These are phyloP conservation scores for Actinemys pallida DNA, from an alignment of 2,113 vertebrate genomes.

Conservation along the genomic window DNA sequence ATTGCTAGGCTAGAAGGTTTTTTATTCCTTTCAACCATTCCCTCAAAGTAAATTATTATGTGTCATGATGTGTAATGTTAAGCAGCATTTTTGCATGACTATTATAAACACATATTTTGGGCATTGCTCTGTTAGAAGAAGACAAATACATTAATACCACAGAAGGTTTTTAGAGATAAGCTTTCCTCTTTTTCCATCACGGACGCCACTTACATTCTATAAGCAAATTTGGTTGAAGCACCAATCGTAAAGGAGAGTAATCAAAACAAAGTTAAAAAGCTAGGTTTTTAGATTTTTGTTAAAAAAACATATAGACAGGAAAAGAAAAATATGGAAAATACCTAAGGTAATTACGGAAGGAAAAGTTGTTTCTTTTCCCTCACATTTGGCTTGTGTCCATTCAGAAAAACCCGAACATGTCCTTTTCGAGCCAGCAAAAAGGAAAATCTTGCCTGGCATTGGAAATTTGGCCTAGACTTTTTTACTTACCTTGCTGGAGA, in stretches of 20 bases:
- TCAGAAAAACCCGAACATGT: neutral
- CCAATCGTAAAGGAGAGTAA: neutral
- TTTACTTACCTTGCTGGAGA: neutral
- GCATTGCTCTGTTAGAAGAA: neutral
- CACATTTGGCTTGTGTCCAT: neutral
- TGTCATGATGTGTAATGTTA: slow-evolving; percentile 16
- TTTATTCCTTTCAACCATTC: neutral
- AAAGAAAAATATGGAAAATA: neutral
- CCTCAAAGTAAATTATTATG: neutral
- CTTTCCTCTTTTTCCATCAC: slow-evolving; percentile 7
- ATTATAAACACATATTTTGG: neutral
- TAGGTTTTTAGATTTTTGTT: neutral
- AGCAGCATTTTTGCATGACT: slow-evolving; percentile 31
- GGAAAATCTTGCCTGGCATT: neutral
- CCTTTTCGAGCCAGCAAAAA: neutral
- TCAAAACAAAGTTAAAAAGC: slow-evolving; percentile 18
- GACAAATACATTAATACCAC: slow-evolving; percentile 32
- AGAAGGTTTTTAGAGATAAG: slow-evolving; percentile 60
- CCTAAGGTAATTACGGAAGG: neutral
- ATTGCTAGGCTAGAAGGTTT: neutral
- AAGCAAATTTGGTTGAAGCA: slow-evolving; percentile 23
- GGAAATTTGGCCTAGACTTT: neutral
- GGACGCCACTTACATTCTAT: neutral
- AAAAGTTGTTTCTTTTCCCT: neutral
- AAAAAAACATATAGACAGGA: neutral